Evolutionary conservation across 2,797 vertebrate genomes (phyloP), one percentile per base, ranked within the genome.

Genomic region (Protonibea diacanthus): DNA sequence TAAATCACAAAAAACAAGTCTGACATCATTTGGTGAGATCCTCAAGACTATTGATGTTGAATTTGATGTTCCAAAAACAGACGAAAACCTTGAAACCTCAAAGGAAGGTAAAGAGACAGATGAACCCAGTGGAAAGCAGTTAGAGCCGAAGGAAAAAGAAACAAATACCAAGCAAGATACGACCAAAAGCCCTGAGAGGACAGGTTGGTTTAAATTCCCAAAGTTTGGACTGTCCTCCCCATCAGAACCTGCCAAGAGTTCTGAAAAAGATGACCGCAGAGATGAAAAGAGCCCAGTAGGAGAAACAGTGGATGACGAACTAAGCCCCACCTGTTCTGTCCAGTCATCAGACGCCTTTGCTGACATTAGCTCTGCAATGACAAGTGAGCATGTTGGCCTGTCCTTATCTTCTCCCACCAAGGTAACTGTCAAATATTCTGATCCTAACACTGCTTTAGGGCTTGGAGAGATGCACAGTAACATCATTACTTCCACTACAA

Each of bases 131-230:
- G 79, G 21, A 82, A 84, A 84, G 13, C 25, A 81, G 44, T 20
- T 20, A 66, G 79, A 89, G 44, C 5, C 25, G 68, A 78, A 78
- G 17, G 78, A 82, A 74, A 83, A 78, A 63, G 89, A 91, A 76
- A 51, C 67, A 67, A 72, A 69, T 29, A 67, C n/a, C 42, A 81
- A 85, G 27, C 83, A 86, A 79, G 90, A 93, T n/a, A 27, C 64
- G 20, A 59, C 71, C 40, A 81, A 86, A 91, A 93, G 86, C 82
- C 89, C 88, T 9, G 96, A 97, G 86, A 96, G 89, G 91, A 78
- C 88, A 0, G 87, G 95, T 49, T 97, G 97, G 97, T 97, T 98
- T 87, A 95, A 92, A 74, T 94, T 98, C 75, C 96, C 97, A 29
- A 97, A 80, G 73, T 91, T 97, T 76, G 96, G 96, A 27, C 93